Percentiles rank a stretch among this genome's conserved stretches.
These are phyloP conservation scores for Portunus trituberculatus DNA, from an alignment of 1,140 invertebrate species.

Conservation along the genomic window DNA sequence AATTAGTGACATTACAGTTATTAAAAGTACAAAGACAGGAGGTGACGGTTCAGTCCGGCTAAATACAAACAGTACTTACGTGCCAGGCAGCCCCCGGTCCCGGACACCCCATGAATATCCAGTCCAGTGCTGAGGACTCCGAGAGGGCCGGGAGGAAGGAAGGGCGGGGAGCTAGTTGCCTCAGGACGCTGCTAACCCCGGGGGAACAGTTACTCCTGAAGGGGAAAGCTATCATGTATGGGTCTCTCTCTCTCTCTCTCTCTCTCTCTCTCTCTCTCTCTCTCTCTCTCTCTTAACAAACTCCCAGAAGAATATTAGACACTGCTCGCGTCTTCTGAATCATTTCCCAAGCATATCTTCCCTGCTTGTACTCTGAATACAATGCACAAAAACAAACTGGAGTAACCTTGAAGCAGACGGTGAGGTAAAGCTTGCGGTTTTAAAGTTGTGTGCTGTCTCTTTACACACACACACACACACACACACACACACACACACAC, in stretches of 20 bases:
- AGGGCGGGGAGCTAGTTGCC: constrained; percentile 81
- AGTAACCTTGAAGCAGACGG: too few relatives aligned
- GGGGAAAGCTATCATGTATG: neutral
- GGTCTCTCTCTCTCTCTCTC: neutral
- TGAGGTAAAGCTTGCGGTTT: too few relatives aligned
- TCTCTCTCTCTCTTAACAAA: neutral
- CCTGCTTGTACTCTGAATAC: too few relatives aligned
- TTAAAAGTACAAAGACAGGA: too few relatives aligned
- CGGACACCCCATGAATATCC: constrained; percentile 94
- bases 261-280: neutral
- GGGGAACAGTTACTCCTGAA: constrained; percentile 83
- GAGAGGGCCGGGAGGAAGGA: constrained; percentile 83
- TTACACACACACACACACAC: neutral
- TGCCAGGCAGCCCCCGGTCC: constrained; percentile 96
- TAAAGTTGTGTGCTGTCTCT: too few relatives aligned
- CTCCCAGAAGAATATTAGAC: too few relatives aligned
- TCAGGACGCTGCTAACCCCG: constrained; percentile 80
- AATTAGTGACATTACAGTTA: too few relatives aligned
- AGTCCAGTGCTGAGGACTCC: constrained; percentile 94
- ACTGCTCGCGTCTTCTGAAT: too few relatives aligned
- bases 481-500: neutral
- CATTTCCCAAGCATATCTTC: too few relatives aligned
- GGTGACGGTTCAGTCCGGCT: too few relatives aligned
- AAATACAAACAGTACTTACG: constrained; percentile 84
- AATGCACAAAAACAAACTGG: too few relatives aligned